Percentiles rank a stretch among this genome's conserved stretches.
Conservation (phyloP, 2,888 invertebrate species). For the Nasonovia ribisnigri region DNA sequence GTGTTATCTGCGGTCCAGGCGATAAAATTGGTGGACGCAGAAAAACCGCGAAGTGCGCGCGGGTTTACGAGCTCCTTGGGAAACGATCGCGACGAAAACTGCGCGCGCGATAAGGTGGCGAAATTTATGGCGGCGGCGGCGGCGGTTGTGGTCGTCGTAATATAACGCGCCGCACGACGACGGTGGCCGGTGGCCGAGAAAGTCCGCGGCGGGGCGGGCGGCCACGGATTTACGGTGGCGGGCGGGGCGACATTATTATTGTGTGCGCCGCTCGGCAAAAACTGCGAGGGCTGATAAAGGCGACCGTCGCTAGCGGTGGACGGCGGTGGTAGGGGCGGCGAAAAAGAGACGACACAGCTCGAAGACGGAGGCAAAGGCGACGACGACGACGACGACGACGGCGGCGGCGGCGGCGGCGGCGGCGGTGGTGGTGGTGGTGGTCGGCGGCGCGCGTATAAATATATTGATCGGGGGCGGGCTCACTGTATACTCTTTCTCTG, state of each 20-base stretch:
- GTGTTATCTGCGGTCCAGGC: conserved; percentile 38
- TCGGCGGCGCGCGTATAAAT: conserved; percentile 44
- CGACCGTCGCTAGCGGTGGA: conserved; percentile 1
- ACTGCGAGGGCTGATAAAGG: conserved; percentile 32
- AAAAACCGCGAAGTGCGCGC: conserved; percentile 20
- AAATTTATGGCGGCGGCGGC: conserved; percentile 36
- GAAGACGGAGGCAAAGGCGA: conserved; percentile 30
- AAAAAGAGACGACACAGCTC: conserved; percentile 44
- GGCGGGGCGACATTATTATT: neutral
- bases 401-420: conserved; percentile 1
- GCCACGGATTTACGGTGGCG: neutral
- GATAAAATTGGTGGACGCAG: conserved; percentile 40
- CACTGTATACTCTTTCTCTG: neutral
- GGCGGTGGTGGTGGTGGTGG: conserved; percentile 1
- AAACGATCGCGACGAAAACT: conserved; percentile 54
- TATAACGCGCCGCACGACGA: neutral
- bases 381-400: conserved; percentile 36
- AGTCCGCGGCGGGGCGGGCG: neutral
- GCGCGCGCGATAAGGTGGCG: conserved; percentile 54
- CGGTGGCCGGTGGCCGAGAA: conserved; percentile 11
- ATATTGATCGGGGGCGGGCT: conserved; percentile 64
- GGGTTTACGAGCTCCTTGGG: conserved; percentile 58
- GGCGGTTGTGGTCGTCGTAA: neutral
- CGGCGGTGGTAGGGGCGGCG: neutral
- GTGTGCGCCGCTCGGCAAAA: conserved; percentile 34